These are phyloP conservation scores for Semibalanus balanoides DNA, from an alignment of 1,140 invertebrate genomes.

Conservation along the genomic window DNA sequence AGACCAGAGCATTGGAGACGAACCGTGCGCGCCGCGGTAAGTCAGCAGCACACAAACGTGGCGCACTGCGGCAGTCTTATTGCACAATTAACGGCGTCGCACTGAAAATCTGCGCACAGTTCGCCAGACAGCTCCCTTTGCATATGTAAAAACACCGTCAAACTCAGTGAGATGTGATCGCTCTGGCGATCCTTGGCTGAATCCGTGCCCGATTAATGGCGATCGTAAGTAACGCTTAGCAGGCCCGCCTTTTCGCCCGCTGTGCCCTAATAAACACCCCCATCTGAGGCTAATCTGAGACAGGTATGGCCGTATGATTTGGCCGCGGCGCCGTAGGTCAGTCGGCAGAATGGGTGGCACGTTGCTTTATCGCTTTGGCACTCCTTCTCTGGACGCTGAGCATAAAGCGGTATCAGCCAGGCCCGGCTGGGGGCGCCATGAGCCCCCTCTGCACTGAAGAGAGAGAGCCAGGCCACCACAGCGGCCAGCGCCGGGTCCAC, in stretches of 20 bases:
- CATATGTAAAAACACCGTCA: constrained; percentile 2
- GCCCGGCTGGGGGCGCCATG: neutral
- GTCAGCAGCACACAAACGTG: neutral
- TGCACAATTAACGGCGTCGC: neutral
- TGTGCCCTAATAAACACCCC: neutral
- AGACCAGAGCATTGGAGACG: too few species aligned
- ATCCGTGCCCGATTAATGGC: neutral
- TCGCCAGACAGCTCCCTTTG: neutral
- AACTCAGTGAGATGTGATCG: neutral
- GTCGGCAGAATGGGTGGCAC: neutral
- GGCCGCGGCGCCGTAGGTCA: neutral
- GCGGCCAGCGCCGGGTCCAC: too few species aligned
- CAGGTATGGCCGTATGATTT: neutral
- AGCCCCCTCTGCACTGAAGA: too few species aligned
- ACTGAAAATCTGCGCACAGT: neutral
- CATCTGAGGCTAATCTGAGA: neutral
- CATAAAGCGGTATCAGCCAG: neutral
- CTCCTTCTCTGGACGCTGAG: neutral
- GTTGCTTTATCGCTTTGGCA: neutral
- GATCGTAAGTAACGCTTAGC: neutral
- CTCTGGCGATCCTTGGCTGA: neutral
- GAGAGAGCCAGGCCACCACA: too few species aligned
- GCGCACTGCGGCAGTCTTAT: neutral
- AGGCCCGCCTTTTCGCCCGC: neutral
- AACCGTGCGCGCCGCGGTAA: too few species aligned